Conservation (phyloP, 2,113 vertebrate genomes). For the Catharus minimus region DNA sequence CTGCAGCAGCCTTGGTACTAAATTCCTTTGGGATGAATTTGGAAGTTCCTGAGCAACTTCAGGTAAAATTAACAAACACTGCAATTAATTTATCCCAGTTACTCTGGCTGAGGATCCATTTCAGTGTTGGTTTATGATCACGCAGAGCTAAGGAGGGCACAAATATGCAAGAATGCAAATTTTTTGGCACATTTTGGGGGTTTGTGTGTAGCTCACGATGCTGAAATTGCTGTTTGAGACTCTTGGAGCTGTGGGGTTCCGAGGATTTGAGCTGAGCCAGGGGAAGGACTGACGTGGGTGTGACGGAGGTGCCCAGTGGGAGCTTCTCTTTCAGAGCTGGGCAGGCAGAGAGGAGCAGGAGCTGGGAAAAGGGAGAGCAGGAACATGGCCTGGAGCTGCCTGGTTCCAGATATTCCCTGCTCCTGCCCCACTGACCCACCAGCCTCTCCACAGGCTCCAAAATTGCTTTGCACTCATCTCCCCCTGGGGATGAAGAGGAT, state of each 20-base stretch:
- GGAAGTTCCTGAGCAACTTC: neutral
- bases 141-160: neutral
- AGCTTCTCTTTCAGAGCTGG: neutral
- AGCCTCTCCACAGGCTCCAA: neutral
- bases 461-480: neutral
- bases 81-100: neutral
- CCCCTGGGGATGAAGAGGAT: neutral
- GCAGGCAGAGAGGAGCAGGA: neutral
- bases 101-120: neutral
- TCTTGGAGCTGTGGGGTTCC: accelerated
- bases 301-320: neutral
- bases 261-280: neutral
- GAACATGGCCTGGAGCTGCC: neutral
- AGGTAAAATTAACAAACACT: neutral
- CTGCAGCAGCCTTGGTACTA: neutral
- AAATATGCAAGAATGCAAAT: neutral
- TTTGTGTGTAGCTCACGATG: neutral
- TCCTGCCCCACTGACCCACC: neutral
- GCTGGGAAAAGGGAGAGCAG: neutral
- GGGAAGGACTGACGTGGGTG: neutral
- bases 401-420: no score
- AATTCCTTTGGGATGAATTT: neutral
- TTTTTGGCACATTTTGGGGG: neutral
- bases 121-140: neutral
- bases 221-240: neutral